Percentiles rank a stretch among this genome's conserved stretches.
Evolutionary conservation across 2,888 invertebrate genomes (phyloP).

Genomic region (Acronicta leporina): DNA sequence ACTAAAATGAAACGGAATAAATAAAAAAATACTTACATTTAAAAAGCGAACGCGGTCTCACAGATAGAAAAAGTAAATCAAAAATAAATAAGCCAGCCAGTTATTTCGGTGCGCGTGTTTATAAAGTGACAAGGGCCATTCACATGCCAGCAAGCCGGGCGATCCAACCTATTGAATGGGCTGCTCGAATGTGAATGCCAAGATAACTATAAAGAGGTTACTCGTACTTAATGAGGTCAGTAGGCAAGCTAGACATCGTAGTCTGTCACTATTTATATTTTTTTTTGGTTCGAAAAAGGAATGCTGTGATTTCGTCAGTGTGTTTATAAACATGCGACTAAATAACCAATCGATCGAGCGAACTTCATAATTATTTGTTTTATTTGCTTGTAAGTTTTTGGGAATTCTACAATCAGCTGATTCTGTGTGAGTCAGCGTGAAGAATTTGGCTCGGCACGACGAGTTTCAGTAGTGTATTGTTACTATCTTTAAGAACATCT

Average conservation of each 20-base stretch:
- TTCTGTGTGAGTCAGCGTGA: slow-evolving; percentile 33
- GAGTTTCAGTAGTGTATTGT: slow-evolving; percentile 15
- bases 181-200: slow-evolving; percentile 31
- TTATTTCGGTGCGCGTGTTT: slow-evolving; percentile 49
- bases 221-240: slow-evolving; percentile 25
- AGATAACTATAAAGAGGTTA: slow-evolving; percentile 33
- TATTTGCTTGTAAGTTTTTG: slow-evolving; percentile 15
- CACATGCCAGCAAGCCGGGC: slow-evolving; percentile 37
- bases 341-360: neutral
- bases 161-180: slow-evolving; percentile 39
- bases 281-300: neutral
- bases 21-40: slow-evolving; percentile 43
- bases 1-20: slow-evolving; percentile 22
- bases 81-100: slow-evolving; percentile 34
- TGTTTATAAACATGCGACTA: neutral
- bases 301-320: neutral
- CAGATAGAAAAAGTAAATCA: slow-evolving; percentile 31
- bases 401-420: slow-evolving; percentile 34
- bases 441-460: slow-evolving; percentile 29
- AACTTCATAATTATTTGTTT: slow-evolving; percentile 17
- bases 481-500: slow-evolving; percentile 7
- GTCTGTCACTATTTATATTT: slow-evolving; percentile 9
- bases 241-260: slow-evolving; percentile 16
- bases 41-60: slow-evolving; percentile 32
- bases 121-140: slow-evolving; percentile 50